A percentile compares a stretch with the other conserved stretches of the same genome.
Evolutionary conservation across 2,113 vertebrate species (phyloP).

Genomic region (Sigmodon hispidus): DNA sequence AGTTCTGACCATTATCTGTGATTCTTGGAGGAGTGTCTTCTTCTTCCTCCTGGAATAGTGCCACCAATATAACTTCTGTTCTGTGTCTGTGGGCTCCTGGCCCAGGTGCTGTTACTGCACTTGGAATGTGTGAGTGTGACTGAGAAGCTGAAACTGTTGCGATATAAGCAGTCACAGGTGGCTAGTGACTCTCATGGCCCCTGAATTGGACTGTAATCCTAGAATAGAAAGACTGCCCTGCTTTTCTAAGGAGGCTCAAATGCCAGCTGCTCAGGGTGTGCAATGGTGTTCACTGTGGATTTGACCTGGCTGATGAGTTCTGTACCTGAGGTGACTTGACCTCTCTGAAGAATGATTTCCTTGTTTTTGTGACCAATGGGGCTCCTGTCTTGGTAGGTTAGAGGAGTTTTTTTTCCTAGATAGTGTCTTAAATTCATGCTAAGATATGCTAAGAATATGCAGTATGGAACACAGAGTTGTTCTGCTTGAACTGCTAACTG

Average conservation of each 20-base stretch:
- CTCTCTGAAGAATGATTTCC: background rate
- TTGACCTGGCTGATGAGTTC: background rate
- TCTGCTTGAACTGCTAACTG: background rate
- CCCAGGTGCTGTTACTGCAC: background rate
- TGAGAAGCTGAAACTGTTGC: conserved; percentile 31
- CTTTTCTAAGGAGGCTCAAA: background rate
- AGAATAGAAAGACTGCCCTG: background rate
- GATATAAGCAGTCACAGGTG: background rate
- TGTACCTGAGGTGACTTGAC: conserved; percentile 11
- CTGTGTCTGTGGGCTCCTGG: background rate
- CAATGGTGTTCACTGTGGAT: background rate
- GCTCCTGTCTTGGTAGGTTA: background rate
- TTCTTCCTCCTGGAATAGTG: conserved; percentile 9
- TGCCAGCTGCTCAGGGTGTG: background rate
- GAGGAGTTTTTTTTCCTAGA: background rate
- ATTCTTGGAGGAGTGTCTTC: background rate
- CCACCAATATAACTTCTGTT: background rate
- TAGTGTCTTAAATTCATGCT: conserved; percentile 12
- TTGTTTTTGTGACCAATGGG: conserved; percentile 19
- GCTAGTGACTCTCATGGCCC: background rate
- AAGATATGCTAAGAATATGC: background rate
- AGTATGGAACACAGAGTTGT: background rate
- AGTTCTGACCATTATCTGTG: background rate
- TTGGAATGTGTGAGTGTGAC: background rate
- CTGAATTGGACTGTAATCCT: background rate